A percentile compares a stretch with the other conserved stretches of the same genome.
Evolutionary conservation across 2,797 vertebrate genomes (phyloP).

Genomic region (Catostomus latipinnis): DNA sequence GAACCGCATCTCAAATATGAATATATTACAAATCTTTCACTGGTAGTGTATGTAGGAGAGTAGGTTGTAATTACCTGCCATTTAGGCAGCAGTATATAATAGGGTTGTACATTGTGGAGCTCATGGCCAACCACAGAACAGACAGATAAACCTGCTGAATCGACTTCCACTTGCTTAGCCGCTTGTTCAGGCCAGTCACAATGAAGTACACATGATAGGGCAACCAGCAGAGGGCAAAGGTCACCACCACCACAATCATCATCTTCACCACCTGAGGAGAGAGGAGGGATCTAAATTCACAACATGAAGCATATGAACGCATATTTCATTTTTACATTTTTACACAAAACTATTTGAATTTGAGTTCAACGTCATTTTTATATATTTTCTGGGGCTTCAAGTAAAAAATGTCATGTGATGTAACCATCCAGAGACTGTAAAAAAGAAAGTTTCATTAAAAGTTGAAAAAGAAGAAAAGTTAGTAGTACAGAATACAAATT

Average conservation of each 20-base stretch:
- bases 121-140: constrained; percentile 89
- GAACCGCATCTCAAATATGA: too few relatives aligned
- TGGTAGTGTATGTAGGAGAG: background rate
- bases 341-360: too few relatives aligned
- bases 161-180: constrained; percentile 84
- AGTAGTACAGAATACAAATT: too few relatives aligned
- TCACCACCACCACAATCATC: constrained; percentile 90
- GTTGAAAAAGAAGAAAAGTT: too few relatives aligned
- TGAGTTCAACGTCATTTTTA: too few relatives aligned
- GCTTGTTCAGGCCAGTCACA: constrained; percentile 81
- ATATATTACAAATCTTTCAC: too few relatives aligned
- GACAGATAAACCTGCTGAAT: constrained; percentile 88
- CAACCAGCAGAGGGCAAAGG: constrained; percentile 89
- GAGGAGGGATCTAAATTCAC: constrained; percentile 28
- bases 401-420: too few relatives aligned
- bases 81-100: constrained; percentile 91
- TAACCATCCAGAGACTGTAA: too few relatives aligned
- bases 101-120: constrained; percentile 89
- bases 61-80: constrained; percentile 75
- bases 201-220: constrained; percentile 90
- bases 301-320: background rate
- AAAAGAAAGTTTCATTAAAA: too few relatives aligned
- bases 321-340: background rate
- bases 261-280: constrained; percentile 87
- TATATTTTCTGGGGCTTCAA: too few relatives aligned